phyloP scores from a whole-genome alignment of 2,797 vertebrate genomes.

The Cossypha caffra region DNA sequence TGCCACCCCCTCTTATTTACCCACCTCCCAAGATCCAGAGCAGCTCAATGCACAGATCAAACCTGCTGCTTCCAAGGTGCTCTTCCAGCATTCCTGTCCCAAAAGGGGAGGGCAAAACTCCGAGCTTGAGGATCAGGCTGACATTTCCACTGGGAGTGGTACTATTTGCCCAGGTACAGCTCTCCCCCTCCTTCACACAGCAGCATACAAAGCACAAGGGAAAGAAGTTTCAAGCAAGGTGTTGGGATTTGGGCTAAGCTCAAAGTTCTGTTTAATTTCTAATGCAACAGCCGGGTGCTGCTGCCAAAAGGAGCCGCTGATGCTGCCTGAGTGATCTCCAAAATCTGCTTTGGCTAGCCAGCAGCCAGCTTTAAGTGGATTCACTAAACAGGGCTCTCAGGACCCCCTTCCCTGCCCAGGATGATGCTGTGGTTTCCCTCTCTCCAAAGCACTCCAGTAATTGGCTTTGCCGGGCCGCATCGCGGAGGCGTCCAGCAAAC shows the following conservation, averaged over 20 bases:
- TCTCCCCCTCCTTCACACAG: fast-evolving
- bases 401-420: not conserved
- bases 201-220: not conserved
- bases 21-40: not conserved
- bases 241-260: not conserved
- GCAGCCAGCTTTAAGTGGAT: not conserved
- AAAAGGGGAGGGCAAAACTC: not conserved
- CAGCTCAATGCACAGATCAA: not conserved
- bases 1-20: not conserved
- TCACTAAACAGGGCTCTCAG: not conserved
- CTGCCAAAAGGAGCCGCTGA: not conserved
- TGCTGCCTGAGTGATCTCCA: not conserved
- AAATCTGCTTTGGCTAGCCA: not conserved
- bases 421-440: not conserved
- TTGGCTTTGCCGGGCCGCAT: fast-evolving
- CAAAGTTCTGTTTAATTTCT: not conserved
- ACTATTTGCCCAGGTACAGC: not conserved
- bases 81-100: not conserved
- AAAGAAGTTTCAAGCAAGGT: not conserved
- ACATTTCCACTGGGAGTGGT: not conserved
- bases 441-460: not conserved
- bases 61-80: not conserved
- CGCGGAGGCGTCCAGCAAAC: not conserved
- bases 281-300: not conserved
- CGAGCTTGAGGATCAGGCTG: not conserved